Evolutionary conservation across 2,113 vertebrate genomes (phyloP), one percentile per base, ranked within the genome.

Genomic region (Camarhynchus parvulus): DNA sequence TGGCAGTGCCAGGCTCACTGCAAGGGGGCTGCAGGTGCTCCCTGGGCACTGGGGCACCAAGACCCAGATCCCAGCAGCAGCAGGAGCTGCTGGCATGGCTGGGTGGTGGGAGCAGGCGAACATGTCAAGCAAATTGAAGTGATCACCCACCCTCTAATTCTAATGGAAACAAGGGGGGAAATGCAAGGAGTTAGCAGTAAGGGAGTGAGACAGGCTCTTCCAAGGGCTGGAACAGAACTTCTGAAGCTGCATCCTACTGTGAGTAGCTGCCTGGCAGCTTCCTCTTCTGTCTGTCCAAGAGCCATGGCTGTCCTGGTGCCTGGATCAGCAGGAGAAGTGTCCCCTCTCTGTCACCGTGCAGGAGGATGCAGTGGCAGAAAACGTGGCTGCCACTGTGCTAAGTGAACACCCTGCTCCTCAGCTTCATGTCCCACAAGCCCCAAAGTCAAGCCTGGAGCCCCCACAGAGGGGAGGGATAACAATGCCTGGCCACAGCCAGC

Each of bases 1-100:
- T 2, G 52, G 14, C 56, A 3, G 25, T 0, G 9, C 52, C 0
- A 11, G 19, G 13, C 37, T 24, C 19, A 0, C 0, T 37, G 44
- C 4, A 1, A 3, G 30, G 56, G 72, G 37, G 27, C 61, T 91
- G 72, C 7, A 7, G n/a, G 2, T 15, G 49, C 18, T 17, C 39
- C 67, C 35, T 0, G 18, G 63, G 46, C 7, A 2, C 47, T 28
- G 37, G 0, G 13, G 37, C 63, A 62, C 73, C 3, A 0, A 33
- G 31, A 15, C 33, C 28, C 68, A 35, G 7, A 23, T 9, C 20
- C 68, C 88, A 77, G 73, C 39, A 76, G 7, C 33, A 4, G 28
- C 11, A 50, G 49, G 14, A 50, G 49, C 49, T 50, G 14, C 49
- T 24, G 39, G 39, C 39, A 39, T 39, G 39, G 39, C 39, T 39